A percentile compares a stretch with the other conserved stretches of the same genome.
Evolutionary conservation across 2,888 invertebrate species (phyloP).

Genomic region (Tanypteryx hageni): DNA sequence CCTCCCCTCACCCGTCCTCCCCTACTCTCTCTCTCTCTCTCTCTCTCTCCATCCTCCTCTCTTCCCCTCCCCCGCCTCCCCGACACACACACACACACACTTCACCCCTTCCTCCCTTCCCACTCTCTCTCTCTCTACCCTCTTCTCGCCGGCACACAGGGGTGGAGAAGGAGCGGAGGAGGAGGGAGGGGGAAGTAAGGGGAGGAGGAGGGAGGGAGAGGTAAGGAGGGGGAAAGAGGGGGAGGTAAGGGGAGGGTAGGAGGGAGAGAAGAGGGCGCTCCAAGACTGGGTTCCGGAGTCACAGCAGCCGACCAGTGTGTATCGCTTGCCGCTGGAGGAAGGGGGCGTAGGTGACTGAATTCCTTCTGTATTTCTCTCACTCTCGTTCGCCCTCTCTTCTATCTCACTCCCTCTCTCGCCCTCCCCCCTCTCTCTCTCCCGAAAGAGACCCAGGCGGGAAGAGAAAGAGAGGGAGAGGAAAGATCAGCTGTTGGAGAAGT

Average conservation of each 20-base stretch:
- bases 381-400: neutral
- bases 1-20: neutral
- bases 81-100: neutral
- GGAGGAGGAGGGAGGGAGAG: neutral
- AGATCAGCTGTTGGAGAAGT: conserved; percentile 49
- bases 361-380: neutral
- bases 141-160: neutral
- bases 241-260: neutral
- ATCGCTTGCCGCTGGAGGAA: conserved; percentile 14
- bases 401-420: neutral
- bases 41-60: neutral
- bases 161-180: neutral
- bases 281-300: conserved; percentile 40
- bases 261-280: neutral
- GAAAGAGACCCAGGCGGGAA: neutral
- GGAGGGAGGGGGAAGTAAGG: neutral
- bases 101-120: neutral
- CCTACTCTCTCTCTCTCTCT: neutral
- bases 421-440: neutral
- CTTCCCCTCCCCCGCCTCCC: neutral
- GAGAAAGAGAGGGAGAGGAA: neutral
- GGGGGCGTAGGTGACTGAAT: conserved; percentile 51
- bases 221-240: neutral
- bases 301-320: conserved; percentile 40
- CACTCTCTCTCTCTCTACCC: neutral